phyloP scores from a whole-genome alignment of 2,113 vertebrate species.

The Siphamia tubifer region DNA sequence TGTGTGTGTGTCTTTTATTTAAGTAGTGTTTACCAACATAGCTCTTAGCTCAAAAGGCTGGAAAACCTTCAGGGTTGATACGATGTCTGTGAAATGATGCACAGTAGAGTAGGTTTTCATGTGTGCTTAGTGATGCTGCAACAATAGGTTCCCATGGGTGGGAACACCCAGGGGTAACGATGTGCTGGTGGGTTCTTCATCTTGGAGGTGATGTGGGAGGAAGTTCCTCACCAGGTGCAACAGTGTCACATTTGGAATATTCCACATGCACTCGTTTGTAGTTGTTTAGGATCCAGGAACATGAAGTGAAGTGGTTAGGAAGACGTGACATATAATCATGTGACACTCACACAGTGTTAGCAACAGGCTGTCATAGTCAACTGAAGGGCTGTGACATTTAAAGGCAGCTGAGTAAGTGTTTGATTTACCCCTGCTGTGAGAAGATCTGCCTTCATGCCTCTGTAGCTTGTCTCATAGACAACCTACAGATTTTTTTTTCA shows the following conservation, averaged over 20 bases:
- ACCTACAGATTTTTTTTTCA: too few relatives aligned
- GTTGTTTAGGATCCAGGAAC: not conserved
- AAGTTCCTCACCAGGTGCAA: not conserved
- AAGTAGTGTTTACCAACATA: constrained; percentile 28
- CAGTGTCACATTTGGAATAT: not conserved
- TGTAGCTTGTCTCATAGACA: too few relatives aligned
- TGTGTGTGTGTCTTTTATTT: not conserved
- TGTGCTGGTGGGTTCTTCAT: not conserved
- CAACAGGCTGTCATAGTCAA: not conserved
- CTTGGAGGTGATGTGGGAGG: not conserved
- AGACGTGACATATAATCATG: not conserved
- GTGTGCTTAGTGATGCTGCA: constrained; percentile 31
- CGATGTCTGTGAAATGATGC: constrained; percentile 30
- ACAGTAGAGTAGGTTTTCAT: constrained; percentile 29
- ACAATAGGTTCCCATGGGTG: constrained; percentile 29
- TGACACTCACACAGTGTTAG: not conserved
- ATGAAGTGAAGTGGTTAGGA: not conserved
- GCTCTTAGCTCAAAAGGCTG: constrained; percentile 36
- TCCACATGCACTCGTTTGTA: not conserved
- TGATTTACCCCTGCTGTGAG: constrained; percentile 1
- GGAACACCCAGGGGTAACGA: not conserved
- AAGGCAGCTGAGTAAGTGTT: not conserved
- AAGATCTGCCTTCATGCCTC: not conserved
- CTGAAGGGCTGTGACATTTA: constrained; percentile 18
- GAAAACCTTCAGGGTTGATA: constrained; percentile 26